These are phyloP conservation scores for Oncorhynchus kisutch DNA, from an alignment of 2,113 vertebrate genomes.

Conservation along the genomic window DNA sequence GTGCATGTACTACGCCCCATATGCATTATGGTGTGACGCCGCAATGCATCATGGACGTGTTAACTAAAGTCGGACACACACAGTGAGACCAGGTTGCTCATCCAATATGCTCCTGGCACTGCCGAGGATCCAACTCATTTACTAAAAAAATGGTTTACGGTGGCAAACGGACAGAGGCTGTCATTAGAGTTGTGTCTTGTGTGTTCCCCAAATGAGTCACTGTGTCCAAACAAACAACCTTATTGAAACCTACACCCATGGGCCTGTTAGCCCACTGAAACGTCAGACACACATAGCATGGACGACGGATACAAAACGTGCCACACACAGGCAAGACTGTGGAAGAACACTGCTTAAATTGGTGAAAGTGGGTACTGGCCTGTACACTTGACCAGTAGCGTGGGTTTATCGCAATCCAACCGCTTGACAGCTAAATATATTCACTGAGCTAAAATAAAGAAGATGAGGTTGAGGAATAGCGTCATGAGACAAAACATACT, in stretches of 20 bases:
- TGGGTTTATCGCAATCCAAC: background rate
- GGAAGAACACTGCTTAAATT: background rate
- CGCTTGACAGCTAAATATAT: background rate
- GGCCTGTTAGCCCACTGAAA: slow-evolving; percentile 20
- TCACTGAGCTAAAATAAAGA: background rate
- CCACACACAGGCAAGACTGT: background rate
- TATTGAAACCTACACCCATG: slow-evolving; percentile 20
- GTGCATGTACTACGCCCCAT: too few relatives aligned
- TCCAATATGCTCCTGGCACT: background rate
- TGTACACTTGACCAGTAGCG: background rate
- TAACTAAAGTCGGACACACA: slow-evolving; percentile 6
- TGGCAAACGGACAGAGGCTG: slow-evolving; percentile 2
- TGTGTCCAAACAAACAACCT: slow-evolving; percentile 13
- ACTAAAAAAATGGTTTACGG: slow-evolving; percentile 1
- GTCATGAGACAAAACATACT: background rate
- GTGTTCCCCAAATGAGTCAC: background rate
- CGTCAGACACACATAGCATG: slow-evolving; percentile 6
- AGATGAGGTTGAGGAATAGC: background rate
- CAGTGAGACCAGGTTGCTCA: slow-evolving; percentile 2
- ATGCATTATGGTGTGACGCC: background rate
- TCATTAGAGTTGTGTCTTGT: slow-evolving; percentile 3
- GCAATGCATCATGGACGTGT: slow-evolving; percentile 1
- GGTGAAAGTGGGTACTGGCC: background rate
- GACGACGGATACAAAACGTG: background rate
- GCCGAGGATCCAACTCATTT: background rate